Evolutionary conservation across 2,888 invertebrate genomes (phyloP), one percentile per base, ranked within the genome.

Genomic region (Parasteatoda lunata): DNA sequence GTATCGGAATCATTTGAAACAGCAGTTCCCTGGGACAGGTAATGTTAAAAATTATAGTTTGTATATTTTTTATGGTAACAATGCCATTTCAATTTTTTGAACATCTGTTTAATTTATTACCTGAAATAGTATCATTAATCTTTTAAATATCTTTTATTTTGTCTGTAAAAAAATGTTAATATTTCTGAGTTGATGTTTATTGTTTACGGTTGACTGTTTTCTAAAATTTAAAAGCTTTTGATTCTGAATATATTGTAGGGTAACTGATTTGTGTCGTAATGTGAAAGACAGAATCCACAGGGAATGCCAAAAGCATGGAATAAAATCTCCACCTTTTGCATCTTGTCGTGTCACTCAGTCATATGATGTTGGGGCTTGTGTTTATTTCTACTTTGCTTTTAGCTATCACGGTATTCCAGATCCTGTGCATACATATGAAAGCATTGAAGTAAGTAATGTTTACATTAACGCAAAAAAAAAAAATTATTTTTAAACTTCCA

Each of bases 1-100:
- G 95, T 98, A 3, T 96, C 98, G 0, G 99, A 99, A 92, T 98
- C 98, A 0, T 99, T 99, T 93, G 99, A 99, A 93, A 99, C 99
- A 0, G 99, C 99, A 0, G 98, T 98, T 3, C 96, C 99, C 1
- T 99, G 99, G 99, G 97, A 97, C 92, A 91, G 92, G 92, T 92
- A 85, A 77, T 52, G 8, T 3, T 7, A 64, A 48, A n/a, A 13
- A 47, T 71, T 77, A 54, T 13, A 54, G 11, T 52, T 49, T 51
- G 45, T 15, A 45, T n/a, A 13, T 52, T 30, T 30, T 30, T 30
- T 30, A 30, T 30, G 30, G 30, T 30, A 30, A 30, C 30, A 30
- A 30, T 30, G 30, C 30, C 30, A 30, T 30, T 30, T 30, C 30
- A 2, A 30, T 30, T 30, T 30, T 30, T 30, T 30, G 2, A 30